Evolutionary conservation across 1,140 invertebrate genomes (phyloP), one percentile per base, ranked within the genome.

Genomic region (Temnothorax nylanderi): DNA sequence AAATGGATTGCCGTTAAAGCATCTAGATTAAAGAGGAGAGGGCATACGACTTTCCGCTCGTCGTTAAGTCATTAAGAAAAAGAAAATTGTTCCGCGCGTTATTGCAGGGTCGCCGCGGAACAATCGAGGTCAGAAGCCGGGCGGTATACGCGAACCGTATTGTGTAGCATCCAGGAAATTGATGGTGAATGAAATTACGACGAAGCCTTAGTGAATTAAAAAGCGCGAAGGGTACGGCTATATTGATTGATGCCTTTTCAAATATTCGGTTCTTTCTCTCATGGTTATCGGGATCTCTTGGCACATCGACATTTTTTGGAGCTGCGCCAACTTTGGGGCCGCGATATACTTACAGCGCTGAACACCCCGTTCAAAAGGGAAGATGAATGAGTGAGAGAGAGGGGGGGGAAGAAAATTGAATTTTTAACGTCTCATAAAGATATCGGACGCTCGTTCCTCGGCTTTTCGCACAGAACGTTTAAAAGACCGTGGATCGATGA

Each of bases 1-100:
- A 87, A 26, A 90, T 87, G 86, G 72, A 90, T 89, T 85, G 80
- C 75, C 54, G 84, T 90, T 90, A 85, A 90, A 89, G 89, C 51
- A 74, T 51, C 75, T 41, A 47, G 34, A 77, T 89, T 90, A 90
- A 90, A 90, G 89, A 90, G 89, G 89, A 90, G 78, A 77, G 75
- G 49, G 58, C 74, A 62, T 56, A 56, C 21, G 54, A 49, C 51
- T 69, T 75, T 71, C 60, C 56, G 32, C 16, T 7, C 49, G 56
- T 69, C 60, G 67, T 65, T 69, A 32, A 18, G 67, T 85, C 72
- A 62, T 89, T 84, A 84, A 82, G 51, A 41, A 26, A 67, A 87
- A 82, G 88, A 90, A 87, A 89, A 89, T 89, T 87, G 51, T 74
- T 75, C 37, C 65, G n/a, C 8, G 75, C 47, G 60, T 58, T 89